Evolutionary conservation across 2,797 vertebrate genomes (phyloP).

Genomic region (Poecilia velifera): DNA sequence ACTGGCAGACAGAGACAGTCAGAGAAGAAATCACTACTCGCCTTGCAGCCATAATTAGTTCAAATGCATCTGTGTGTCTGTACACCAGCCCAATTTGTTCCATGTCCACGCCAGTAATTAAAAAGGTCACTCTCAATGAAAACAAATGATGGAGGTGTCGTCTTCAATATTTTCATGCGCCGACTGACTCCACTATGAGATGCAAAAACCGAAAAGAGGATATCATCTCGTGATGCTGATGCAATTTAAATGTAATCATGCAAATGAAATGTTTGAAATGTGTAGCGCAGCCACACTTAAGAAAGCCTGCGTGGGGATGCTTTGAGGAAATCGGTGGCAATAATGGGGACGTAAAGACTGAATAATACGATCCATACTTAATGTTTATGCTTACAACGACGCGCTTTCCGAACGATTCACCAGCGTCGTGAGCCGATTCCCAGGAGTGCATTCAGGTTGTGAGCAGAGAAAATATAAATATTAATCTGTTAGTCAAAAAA

Average conservation of each 20-base stretch:
- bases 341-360: slow-evolving; percentile 26
- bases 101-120: neutral
- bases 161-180: slow-evolving; percentile 14
- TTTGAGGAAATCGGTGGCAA: slow-evolving; percentile 18
- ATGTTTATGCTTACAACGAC: slow-evolving; percentile 3
- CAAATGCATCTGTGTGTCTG: slow-evolving; percentile 7
- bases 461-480: slow-evolving; percentile 1
- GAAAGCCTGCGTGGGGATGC: slow-evolving; percentile 7
- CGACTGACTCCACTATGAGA: neutral
- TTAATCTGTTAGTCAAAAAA: slow-evolving; percentile 4
- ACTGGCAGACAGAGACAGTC: slow-evolving; percentile 38
- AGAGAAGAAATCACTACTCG: slow-evolving; percentile 23
- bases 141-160: slow-evolving; percentile 13
- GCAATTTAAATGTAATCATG: slow-evolving; percentile 28
- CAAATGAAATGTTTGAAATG: slow-evolving; percentile 18
- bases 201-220: slow-evolving; percentile 10
- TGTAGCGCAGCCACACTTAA: slow-evolving; percentile 1
- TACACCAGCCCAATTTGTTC: neutral
- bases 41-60: slow-evolving; percentile 17
- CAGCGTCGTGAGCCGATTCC: slow-evolving; percentile 11
- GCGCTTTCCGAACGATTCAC: slow-evolving; percentile 14
- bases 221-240: slow-evolving; percentile 6
- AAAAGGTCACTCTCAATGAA: slow-evolving; percentile 2
- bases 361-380: slow-evolving; percentile 18
- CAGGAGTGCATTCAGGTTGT: slow-evolving; percentile 11